Base-by-base conservation (phyloP, 1,140 invertebrate genomes). In the Plodia interpunctella region DNA sequence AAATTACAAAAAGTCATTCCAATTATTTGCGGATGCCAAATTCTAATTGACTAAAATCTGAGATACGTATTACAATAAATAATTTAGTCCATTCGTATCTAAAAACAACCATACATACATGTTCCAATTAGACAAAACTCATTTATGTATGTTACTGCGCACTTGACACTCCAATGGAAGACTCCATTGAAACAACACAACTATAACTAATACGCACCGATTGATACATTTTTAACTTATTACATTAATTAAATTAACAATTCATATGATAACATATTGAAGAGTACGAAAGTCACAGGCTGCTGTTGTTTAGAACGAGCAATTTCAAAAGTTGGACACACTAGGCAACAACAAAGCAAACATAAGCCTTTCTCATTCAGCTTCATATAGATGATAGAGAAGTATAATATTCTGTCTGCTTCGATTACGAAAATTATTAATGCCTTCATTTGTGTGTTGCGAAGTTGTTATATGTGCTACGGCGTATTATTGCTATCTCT, bases 81-180 rank as follows among this genome's bases (percentile, higher is more conserved):
- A 19, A 35, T 35, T 35, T 13, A 35, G 32, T 11, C 32, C 8
- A 35, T 11, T 35, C 32, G 13, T 35, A 25, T 25, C 21, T 25
- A 25, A 25, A 25, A 25, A 25, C 21, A 25, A 25, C 21, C 21
- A 3, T 25, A 25, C 21, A 25, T 35, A 11, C 32, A 35, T 35
- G 13, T 13, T 35, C 32, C 32, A 35, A 11, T 11, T 35, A 1
- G 32, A 2, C 10, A 11, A 35, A 35, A 10, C 8, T 35, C 9
- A 9, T 5, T 44, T 20, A 28, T 68, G 32, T 57, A 55, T 19
- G 53, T 19, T 58, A 49, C 18, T 58, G 52, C 55, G 38, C 53
- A 51, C 35, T 78, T 75, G 78, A 73, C 74, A 78, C 70, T 57
- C 65, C 68, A 75, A 78, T 79, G 80, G 80, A 83, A 83, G 80